Evolutionary conservation across 2,888 invertebrate genomes (phyloP), one percentile per base, ranked within the genome.

Genomic region (Aphodius granarius): DNA sequence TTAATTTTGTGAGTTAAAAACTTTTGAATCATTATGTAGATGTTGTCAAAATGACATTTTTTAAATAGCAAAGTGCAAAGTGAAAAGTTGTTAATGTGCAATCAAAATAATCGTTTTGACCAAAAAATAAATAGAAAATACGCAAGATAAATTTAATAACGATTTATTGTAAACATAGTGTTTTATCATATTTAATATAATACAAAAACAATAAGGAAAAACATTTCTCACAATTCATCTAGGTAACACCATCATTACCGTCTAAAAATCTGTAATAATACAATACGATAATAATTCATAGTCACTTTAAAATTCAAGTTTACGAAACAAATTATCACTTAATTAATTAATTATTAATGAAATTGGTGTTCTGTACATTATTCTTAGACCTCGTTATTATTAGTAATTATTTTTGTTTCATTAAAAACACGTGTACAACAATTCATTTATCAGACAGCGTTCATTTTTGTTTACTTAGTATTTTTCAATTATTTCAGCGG

Each of bases 331-430:
- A 78, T 79, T 78, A 68, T 68, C 68, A 22, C 22, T 68, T 66
- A 66, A 18, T 66, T 66, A 19, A 19, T 68, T 68, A 68, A 20
- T 68, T 80, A 77, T 81, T 82, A 85, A 83, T 81, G 81, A 85
- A 85, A 85, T 87, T 87, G 88, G 88, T 88, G 88, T 88, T 88
- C 85, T 86, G 86, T 84, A 85, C 84, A 84, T 86, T 86, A 86
- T 86, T 86, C 83, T 83, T 72, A 73, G 68, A 72, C 66, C 66
- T 75, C 17, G 17, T 64, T 63, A 72, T 75, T 74, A 71, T 72
- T 71, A 66, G 66, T 75, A 65, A 74, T 74, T 70, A 43, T 75
- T 75, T 75, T 66, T 70, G 16, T 70, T 74, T 75, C 66, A 71
- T 84, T 84, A 84, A 84, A 85, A 86, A 86, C 85, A 86, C 82